Base-by-base conservation (phyloP, 2,797 vertebrate genomes). In the Hephaestus fuliginosus region DNA sequence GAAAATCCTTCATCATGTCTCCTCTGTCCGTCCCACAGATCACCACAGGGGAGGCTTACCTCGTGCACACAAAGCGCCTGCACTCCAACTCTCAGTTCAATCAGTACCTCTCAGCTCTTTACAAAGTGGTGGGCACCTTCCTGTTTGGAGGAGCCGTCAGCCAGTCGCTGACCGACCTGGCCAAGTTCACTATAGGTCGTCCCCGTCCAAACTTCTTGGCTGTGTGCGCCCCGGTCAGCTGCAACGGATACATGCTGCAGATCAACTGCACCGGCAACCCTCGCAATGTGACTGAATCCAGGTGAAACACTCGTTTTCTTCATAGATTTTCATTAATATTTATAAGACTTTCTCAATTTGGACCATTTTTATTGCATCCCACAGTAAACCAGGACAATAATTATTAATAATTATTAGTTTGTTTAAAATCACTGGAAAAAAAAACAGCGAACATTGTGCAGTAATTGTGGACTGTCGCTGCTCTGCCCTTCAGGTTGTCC, bases 41-140 rank as follows among this genome's bases (percentile, higher is more conserved):
- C 76, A 95, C 91, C 5, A 93, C 93, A 7, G 95, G 95, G 14
- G 95, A 96, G 83, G 97, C 97, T 0, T 99, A 96, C 81, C 90
- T 99, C 81, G 97, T 99, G 12, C 95, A 97, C 92, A 96, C 92
- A 0, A 96, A 98, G 46, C 96, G 96, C 0, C 95, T 99, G 33
- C 96, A 96, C 83, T 99, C 98, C 20, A 97, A 95, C 83, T 97
- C 97, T 0, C 91, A 95, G 74, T 99, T 96, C 91, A 99, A 98
- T 95, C 97, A 97, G 85, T 99, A 99, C 58, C 85, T 97, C 84
- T 96, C 97, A 0, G 97, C 98, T 0, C 96, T 99, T 48, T 99
- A 99, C 89, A 99, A 99, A 91, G 96, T 99, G 76, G 93, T 99
- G 69, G 98, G 98, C 43, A 98, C 98, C 2, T 99, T 96, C 88